Evolutionary conservation across 2,888 invertebrate genomes (phyloP), one percentile per base, ranked within the genome.

Genomic region (Leptarthrus brevirostris): DNA sequence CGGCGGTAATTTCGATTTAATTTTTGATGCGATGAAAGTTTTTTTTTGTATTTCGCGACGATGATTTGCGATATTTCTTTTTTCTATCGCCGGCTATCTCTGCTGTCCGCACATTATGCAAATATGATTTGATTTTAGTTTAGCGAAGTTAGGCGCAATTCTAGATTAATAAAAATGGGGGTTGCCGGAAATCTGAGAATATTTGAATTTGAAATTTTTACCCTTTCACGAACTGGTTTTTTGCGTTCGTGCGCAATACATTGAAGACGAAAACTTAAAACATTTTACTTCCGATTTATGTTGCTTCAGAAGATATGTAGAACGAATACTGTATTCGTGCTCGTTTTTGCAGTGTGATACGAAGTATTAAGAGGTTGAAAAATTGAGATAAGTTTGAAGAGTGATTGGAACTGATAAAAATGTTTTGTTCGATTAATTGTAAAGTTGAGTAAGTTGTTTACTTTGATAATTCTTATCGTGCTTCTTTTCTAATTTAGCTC

Each of bases 11-110:
- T 69, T 52, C 12, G 12, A 52, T 66, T 69, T 20, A 52, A 52
- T 69, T 49, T 64, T 69, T 30, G n/a, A 44, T 64, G 64, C 14
- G 64, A 64, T 64, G 64, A 64, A 64, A 64, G 64, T 20, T 49
- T 49, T 49, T n/a, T 20, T 12, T 40, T 12, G 40, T 40, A 12
- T 30, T 30, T 8, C 8, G 30, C 8, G 30, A 8, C 30, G 30
- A n/a, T n/a, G n/a, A 30, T 30, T 30, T 30, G 30, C 30, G 30
- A 30, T 40, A 30, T 30, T 40, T 8, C 12, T 40, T 40, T 40
- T 40, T 12, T 40, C n/a, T 40, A 12, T 12, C 3, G 40, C 40
- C 30, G 30, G 40, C 40, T 12, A 12, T 40, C 12, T 3, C 12
- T 40, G 40, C 10, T 40, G 40, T 40, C 12, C n/a, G 8, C 12